phyloP scores from a whole-genome alignment of 2,113 vertebrate genomes.

The Sinosuthora webbiana region DNA sequence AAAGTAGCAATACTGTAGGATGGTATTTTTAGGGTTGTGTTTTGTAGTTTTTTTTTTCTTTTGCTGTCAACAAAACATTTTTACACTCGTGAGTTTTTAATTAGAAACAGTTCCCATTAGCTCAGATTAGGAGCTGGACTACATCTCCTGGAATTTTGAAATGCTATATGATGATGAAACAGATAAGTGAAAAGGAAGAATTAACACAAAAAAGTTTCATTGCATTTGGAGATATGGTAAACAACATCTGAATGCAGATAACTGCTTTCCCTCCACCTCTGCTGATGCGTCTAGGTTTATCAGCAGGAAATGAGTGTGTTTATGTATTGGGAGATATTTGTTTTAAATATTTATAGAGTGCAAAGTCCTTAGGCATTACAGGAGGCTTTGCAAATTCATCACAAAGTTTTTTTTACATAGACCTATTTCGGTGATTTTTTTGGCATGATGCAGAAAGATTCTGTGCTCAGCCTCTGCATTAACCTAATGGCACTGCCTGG shows the following conservation, averaged over 20 bases:
- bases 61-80: conserved; percentile 47
- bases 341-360: conserved; percentile 77
- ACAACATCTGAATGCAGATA: conserved; percentile 66
- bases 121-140: conserved; percentile 59
- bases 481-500: neutral
- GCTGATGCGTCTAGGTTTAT: conserved; percentile 62
- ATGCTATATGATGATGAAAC: conserved; percentile 51
- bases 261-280: conserved; percentile 29
- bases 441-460: neutral
- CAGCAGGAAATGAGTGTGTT: conserved; percentile 60
- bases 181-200: conserved; percentile 43
- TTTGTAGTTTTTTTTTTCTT: neutral
- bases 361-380: conserved; percentile 61
- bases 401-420: neutral
- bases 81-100: conserved; percentile 63
- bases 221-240: conserved; percentile 63
- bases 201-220: conserved; percentile 19
- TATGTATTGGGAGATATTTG: conserved; percentile 66
- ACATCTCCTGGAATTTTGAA: conserved; percentile 59
- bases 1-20: conserved; percentile 13
- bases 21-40: neutral
- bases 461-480: neutral
- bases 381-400: conserved; percentile 52
- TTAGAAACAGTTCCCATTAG: conserved; percentile 50
- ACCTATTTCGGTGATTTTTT: conserved; percentile 11